A percentile compares a stretch with the other conserved stretches of the same genome.
Conservation (phyloP, 2,888 invertebrate species). For the Carterocephalus palaemon region DNA sequence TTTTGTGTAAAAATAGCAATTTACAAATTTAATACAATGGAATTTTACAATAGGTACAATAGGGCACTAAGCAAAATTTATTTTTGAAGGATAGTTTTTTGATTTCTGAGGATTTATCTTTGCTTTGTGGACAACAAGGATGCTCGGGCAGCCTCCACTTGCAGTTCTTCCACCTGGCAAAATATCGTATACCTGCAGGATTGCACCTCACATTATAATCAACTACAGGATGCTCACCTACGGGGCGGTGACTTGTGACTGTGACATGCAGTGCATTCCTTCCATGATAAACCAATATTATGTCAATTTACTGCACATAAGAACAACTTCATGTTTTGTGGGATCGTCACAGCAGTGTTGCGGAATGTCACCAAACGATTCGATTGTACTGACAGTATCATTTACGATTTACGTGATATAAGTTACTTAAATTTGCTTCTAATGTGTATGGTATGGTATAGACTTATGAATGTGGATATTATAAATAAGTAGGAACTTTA, state of each 20-base stretch:
- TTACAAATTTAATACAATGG: conserved; percentile 67
- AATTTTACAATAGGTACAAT: conserved; percentile 68
- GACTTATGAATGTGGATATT: too few relatives aligned
- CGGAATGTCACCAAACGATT: conserved; percentile 20
- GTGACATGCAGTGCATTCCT: conserved; percentile 52
- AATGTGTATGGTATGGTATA: too few relatives aligned
- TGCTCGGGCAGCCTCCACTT: conserved; percentile 86
- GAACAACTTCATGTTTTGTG: conserved; percentile 13
- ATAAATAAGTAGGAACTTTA: too few relatives aligned
- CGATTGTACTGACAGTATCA: conserved; percentile 12
- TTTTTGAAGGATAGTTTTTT: conserved; percentile 75
- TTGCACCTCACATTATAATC: conserved; percentile 78
- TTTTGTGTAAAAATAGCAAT: conserved; percentile 74
- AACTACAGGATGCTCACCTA: conserved; percentile 72
- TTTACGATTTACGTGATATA: conserved; percentile 18
- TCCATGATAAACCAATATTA: conserved; percentile 7
- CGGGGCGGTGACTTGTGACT: conserved; percentile 49
- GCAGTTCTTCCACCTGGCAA: conserved; percentile 91
- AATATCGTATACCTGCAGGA: conserved; percentile 88
- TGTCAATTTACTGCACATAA: conserved; percentile 15
- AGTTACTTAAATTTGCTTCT: conserved; percentile 8
- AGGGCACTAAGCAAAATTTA: conserved; percentile 69
- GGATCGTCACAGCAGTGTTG: conserved; percentile 22
- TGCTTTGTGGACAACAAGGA: conserved; percentile 82
- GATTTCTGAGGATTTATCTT: conserved; percentile 73